Evolutionary conservation across 2,888 invertebrate species (phyloP), one percentile per base, ranked within the genome.

Genomic region (Drosophila koepferae): DNA sequence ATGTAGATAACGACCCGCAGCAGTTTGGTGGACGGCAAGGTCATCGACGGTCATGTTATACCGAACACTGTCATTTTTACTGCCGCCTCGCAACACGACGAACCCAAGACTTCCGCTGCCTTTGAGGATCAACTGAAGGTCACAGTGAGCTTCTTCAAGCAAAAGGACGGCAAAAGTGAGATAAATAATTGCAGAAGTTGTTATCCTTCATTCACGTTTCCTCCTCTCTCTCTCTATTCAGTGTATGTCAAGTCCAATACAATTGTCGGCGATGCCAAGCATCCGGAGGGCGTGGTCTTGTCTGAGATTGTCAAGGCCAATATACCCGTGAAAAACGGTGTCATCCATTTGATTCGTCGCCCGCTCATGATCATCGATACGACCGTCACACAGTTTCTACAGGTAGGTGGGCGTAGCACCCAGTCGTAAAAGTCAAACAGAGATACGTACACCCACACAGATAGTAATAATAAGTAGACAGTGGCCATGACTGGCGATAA

Each of bases 291-390:
- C 12, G 97, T 97, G 4, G 98, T 98, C 1, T 93, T 98, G 76
- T 97, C 98, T 1, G 97, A 97, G 93, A 97, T 98, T 74, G 96
- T 98, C 10, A 95, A 96, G 91, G 96, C 96, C 40, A 98, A 98
- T 93, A 98, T 98, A 80, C 98, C 98, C 0, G 97, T 98, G 36
- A 96, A 95, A 90, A 98, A 98, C 90, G 98, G 98, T 40, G 98
- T 98, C 0, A 96, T 98, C 6, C 98, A 99, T 93, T 95, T 99
- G 75, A 98, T 98, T 81, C 97, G 97, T 88, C 95, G 97, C 77
- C 98, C 98, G 0, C 94, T 98, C 18, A 97, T 98, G 96, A 96
- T 98, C 68, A 97, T 98, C 60, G 98, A 98, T 90, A 96, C 96
- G n/a, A 96, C 96, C 5, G 96, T 98, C 74, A 95, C 95, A 80